phyloP scores from a whole-genome alignment of 2,113 vertebrate genomes.

The Cygnus atratus region DNA sequence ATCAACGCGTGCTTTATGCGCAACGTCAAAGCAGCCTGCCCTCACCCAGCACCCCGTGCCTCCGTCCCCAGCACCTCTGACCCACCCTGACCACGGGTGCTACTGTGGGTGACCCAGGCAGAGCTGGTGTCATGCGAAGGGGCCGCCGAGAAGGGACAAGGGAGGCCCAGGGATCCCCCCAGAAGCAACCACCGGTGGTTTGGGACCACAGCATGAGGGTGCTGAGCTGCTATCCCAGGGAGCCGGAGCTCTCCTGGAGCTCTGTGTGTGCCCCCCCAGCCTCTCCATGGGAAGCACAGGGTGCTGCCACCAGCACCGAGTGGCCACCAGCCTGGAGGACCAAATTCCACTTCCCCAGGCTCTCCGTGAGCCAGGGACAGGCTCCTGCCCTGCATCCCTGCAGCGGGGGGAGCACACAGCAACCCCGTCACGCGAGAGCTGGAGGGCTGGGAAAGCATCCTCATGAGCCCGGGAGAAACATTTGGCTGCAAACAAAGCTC shows the following conservation, averaged over 20 bases:
- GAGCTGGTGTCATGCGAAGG: background rate
- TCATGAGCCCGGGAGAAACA: background rate
- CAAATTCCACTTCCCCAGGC: background rate
- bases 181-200: accelerated
- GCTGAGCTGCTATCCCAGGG: background rate
- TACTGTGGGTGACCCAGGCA: background rate
- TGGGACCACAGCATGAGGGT: accelerated
- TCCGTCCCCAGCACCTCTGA: background rate
- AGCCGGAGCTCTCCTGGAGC: background rate
- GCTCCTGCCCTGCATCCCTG: background rate
- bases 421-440: background rate
- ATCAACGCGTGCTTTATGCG: background rate
- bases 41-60: background rate
- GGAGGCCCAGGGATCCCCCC: background rate
- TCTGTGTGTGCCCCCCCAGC: background rate
- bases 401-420: background rate
- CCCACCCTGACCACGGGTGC: background rate
- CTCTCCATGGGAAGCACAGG: background rate
- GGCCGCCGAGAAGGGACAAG: background rate
- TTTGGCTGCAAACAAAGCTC: background rate
- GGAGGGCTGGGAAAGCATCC: background rate
- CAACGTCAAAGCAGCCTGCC: background rate
- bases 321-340: slow-evolving; percentile 12
- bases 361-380: accelerated
- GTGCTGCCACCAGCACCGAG: background rate